Evolutionary conservation across 2,113 vertebrate species (phyloP).

Genomic region (Hydropotes inermis): DNA sequence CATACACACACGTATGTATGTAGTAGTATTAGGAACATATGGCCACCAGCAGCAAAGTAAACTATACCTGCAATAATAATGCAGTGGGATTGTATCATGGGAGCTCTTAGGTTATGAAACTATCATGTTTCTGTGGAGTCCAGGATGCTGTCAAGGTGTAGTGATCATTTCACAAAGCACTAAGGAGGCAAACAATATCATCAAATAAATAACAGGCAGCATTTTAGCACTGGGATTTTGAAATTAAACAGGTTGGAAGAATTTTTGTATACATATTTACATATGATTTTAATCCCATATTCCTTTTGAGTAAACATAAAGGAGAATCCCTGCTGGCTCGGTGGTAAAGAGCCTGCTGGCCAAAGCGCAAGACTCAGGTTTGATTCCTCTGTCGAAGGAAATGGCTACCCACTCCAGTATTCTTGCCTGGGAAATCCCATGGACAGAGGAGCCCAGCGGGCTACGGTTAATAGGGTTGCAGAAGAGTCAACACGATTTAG

Average conservation of each 20-base stretch:
- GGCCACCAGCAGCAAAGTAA: background rate
- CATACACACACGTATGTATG: background rate
- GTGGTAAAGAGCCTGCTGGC: background rate
- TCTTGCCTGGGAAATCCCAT: background rate
- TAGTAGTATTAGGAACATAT: background rate
- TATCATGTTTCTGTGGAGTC: background rate
- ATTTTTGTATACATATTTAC: background rate
- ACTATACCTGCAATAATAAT: background rate
- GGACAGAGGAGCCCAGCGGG: background rate
- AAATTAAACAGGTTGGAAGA: background rate
- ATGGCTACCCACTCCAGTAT: background rate
- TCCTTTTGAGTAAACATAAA: background rate
- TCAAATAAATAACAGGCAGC: background rate
- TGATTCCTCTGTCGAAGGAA: background rate
- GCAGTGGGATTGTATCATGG: fast-evolving
- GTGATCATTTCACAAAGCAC: background rate
- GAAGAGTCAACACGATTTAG: background rate
- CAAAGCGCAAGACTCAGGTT: background rate
- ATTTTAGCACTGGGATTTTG: background rate
- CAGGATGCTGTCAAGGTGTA: too few relatives aligned
- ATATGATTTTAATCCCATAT: background rate
- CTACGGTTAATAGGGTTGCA: background rate
- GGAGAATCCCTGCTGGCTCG: background rate
- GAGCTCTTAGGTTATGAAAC: background rate
- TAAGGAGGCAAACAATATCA: background rate